These are phyloP conservation scores for Aurelia aurita DNA, from an alignment of 30 jellyfish, hydroid and myxozoan species.

Conservation along the genomic window DNA sequence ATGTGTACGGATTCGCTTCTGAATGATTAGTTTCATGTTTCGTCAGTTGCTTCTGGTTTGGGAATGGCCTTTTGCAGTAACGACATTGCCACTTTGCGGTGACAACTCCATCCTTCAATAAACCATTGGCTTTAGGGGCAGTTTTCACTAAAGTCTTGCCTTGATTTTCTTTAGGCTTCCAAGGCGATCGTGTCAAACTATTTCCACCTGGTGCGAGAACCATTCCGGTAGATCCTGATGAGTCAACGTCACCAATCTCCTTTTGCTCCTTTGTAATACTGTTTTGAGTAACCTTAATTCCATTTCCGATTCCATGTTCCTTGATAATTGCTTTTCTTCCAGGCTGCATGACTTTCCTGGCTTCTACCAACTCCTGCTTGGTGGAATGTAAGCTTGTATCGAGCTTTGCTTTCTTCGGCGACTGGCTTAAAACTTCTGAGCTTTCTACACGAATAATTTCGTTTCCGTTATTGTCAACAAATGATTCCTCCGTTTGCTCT, in stretches of 20 bases:
- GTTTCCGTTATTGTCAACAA: not conserved
- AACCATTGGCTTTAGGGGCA: not conserved
- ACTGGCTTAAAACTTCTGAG: not conserved
- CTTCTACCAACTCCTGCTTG: not conserved
- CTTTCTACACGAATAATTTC: not conserved
- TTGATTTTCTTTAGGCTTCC: not conserved
- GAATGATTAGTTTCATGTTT: constrained; percentile 48
- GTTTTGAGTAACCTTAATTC: not conserved
- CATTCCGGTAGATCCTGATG: no score
- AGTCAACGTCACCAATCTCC: no score
- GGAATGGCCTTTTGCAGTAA: constrained; percentile 41
- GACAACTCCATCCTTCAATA: not conserved
- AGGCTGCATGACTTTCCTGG: not conserved
- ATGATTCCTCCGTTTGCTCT: not conserved
- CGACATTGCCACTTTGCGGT: constrained; percentile 15
- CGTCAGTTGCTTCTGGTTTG: constrained; percentile 15
- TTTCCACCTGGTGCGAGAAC: not conserved
- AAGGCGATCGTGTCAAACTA: not conserved
- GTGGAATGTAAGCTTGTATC: no score
- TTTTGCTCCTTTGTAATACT: not conserved
- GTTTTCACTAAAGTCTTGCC: not conserved
- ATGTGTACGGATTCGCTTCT: constrained; percentile 5
- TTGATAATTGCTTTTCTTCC: not conserved
- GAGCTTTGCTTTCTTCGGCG: not conserved
- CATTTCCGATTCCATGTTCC: no score